Evolutionary conservation across 2,797 vertebrate genomes (phyloP), one percentile per base, ranked within the genome.

Genomic region (Premnoplex brunnescens): DNA sequence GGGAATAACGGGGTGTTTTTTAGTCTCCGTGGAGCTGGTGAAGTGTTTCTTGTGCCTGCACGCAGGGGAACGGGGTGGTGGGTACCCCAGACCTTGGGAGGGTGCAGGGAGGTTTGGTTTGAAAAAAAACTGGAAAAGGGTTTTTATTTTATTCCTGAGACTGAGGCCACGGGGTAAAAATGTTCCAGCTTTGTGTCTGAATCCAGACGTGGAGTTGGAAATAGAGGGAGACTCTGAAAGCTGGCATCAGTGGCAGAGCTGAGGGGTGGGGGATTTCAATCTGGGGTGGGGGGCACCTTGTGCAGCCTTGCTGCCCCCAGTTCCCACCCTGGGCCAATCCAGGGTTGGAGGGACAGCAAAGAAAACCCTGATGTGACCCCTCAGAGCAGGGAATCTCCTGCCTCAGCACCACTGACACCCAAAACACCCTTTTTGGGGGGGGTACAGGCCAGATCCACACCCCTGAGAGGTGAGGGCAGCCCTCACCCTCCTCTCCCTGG

Each of bases 1-100:
- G 43, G 52, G 20, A 1, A 19, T 14, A 14, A 46, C 0, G 5
- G 36, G 12, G 7, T 0, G 0, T 22, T 81, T 77, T 30, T 37
- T 39, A 6, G 36, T 12, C 69, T 20, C 59, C 8, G 1, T 15
- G 44, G 62, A 51, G 52, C 9, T 46, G 69, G 69, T 15, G 4
- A 14, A 19, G 21, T 8, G 4, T 36, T 81, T 30, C 1, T 39
- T 72, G 60, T 3, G 76, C 15, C 62, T 67, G 68, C 3, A 0
- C 3, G 49, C 0, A 3, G 22, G 39, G 63, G 20, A 34, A 3
- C 0, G 23, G 56, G 69, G 49, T 12, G 46, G 18, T 21, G n/a
- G 3, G n/a, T 16, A 28, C 32, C 71, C 58, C 58, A 2, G 7
- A 2, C 5, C 11, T 10, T 5, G 41, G 39, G 37, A 62, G 22